Evolutionary conservation across 2,113 vertebrate genomes (phyloP).

Genomic region (Paracanthobrama guichenoti): DNA sequence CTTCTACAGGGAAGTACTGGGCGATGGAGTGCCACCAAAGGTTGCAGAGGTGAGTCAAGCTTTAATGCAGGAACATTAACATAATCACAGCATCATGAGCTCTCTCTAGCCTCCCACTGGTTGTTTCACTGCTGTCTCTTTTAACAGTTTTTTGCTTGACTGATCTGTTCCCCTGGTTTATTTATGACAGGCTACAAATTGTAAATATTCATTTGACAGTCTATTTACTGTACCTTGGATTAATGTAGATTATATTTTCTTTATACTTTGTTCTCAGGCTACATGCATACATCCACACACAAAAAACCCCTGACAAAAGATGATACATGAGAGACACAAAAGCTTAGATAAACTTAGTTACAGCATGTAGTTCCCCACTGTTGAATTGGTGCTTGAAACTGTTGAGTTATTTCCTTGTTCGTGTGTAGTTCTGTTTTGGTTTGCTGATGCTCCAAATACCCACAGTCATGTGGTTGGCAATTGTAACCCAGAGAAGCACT

Average conservation of each 20-base stretch:
- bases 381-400: not conserved
- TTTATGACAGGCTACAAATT: not conserved
- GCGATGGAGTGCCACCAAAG: conserved; percentile 95
- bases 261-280: not conserved
- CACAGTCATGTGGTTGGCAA: conserved; percentile 25
- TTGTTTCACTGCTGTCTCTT: conserved; percentile 17
- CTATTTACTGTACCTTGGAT: not conserved
- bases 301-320: not conserved
- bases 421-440: conserved; percentile 3
- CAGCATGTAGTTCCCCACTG: not conserved
- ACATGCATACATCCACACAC: not conserved
- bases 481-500: conserved; percentile 14
- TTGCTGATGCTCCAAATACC: conserved; percentile 16
- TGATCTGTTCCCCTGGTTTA: not conserved
- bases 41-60: conserved; percentile 89
- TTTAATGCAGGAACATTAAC: not conserved
- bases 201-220: not conserved
- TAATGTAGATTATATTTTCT: not conserved
- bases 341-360: not conserved
- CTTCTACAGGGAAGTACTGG: conserved; percentile 96
- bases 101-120: conserved; percentile 1
- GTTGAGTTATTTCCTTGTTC: conserved; percentile 20
- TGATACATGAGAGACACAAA: not conserved
- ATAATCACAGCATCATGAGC: not conserved
- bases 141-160: conserved; percentile 36